A percentile compares a stretch with the other conserved stretches of the same genome.
These are phyloP conservation scores for Petrocephalus zakoni DNA, from an alignment of 2,113 vertebrate genomes.

Conservation along the genomic window DNA sequence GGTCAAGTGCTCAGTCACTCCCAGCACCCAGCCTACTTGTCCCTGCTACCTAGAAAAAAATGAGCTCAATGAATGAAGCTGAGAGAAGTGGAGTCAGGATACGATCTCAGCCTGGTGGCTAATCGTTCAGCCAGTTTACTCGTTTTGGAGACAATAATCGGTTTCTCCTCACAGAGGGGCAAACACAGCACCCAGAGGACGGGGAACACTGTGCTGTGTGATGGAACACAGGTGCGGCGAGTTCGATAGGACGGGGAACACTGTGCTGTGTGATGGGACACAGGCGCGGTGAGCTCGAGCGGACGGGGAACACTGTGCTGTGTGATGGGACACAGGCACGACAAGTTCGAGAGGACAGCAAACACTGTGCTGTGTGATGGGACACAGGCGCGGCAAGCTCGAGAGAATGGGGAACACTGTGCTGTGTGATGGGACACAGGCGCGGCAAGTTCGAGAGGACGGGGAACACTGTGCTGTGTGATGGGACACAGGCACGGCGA, in stretches of 20 bases:
- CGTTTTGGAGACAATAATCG: neutral
- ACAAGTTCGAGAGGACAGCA: too few species aligned
- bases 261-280: too few species aligned
- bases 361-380: neutral
- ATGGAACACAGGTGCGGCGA: too few species aligned
- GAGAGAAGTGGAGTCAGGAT: neutral
- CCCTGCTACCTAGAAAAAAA: neutral
- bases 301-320: too few species aligned
- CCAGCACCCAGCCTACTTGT: neutral
- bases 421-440: too few species aligned
- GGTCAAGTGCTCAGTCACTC: too few species aligned
- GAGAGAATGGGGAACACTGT: neutral
- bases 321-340: too few species aligned
- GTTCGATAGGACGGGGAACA: too few species aligned
- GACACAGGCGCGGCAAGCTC: too few species aligned
- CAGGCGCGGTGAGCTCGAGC: too few species aligned
- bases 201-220: too few species aligned
- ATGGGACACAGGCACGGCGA: neutral
- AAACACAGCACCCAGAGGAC: neutral
- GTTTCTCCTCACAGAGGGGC: neutral
- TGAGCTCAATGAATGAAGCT: neutral
- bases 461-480: neutral
- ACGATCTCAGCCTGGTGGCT: neutral
- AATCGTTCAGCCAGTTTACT: neutral
- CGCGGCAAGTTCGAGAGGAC: too few species aligned